A percentile compares a stretch with the other conserved stretches of the same genome.
Conservation (phyloP, 2,888 invertebrate genomes). For the Folsomia manolachei region DNA sequence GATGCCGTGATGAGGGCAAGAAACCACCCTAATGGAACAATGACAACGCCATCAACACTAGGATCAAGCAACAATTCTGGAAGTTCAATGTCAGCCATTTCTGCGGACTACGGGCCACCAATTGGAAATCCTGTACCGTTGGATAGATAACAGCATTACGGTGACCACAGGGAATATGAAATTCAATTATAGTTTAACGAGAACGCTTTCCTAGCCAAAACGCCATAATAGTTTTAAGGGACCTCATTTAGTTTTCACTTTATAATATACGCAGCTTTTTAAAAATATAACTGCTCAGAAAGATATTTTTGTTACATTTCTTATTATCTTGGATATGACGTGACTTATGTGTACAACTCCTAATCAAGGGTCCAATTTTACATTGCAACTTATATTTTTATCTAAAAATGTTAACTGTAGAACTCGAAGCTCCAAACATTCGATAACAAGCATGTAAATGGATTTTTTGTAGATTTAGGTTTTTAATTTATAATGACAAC, state of each 20-base stretch:
- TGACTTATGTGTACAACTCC: no score
- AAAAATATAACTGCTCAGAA: neutral
- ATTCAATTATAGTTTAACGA: constrained; percentile 25
- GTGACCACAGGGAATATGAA: constrained; percentile 27
- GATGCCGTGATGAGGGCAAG: constrained; percentile 44
- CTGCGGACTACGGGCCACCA: neutral
- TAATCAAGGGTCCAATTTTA: no score
- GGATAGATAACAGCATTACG: constrained; percentile 10
- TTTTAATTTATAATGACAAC: neutral
- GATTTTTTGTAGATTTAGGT: no score
- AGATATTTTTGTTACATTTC: neutral
- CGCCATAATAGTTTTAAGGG: neutral
- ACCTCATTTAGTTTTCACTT: no score
- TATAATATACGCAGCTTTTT: no score
- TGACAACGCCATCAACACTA: constrained; percentile 20
- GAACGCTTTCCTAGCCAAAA: constrained; percentile 15
- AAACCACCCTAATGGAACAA: constrained; percentile 1
- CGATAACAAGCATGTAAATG: no score
- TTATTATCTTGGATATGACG: no score
- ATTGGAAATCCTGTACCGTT: constrained; percentile 8
- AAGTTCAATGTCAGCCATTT: neutral
- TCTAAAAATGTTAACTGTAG: no score
- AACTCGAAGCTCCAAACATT: no score
- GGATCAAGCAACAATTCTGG: constrained; percentile 11
- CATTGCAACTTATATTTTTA: no score